phyloP scores from a whole-genome alignment of 2,113 vertebrate genomes.

The Pterophyllum scalare region DNA sequence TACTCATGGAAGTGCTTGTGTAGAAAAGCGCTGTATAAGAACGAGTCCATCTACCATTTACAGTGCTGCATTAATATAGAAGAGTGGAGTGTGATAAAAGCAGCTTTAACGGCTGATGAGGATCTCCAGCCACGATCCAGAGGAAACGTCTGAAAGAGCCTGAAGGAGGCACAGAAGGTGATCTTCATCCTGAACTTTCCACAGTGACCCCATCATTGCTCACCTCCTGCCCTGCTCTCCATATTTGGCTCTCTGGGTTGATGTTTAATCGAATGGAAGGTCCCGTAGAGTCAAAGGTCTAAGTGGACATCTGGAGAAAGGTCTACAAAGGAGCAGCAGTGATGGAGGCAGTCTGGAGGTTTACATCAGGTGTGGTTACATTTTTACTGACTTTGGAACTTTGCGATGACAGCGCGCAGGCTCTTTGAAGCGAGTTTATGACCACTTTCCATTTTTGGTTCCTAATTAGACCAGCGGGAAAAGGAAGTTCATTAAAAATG shows the following conservation, averaged over 20 bases:
- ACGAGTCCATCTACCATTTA: no score
- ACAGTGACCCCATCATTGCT: not conserved
- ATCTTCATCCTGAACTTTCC: not conserved
- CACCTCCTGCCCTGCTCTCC: not conserved
- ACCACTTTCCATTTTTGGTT: not conserved
- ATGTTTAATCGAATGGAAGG: no score
- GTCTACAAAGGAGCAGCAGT: not conserved
- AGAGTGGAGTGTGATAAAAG: no score
- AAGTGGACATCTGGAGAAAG: not conserved
- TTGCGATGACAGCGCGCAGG: accelerated
- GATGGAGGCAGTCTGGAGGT: not conserved
- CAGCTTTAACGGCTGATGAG: not conserved
- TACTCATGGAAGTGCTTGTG: no score
- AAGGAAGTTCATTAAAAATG: not conserved
- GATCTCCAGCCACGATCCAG: no score
- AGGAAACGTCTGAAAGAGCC: not conserved
- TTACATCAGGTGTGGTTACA: not conserved
- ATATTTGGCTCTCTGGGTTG: not conserved
- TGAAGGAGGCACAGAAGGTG: not conserved
- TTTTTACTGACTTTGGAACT: not conserved
- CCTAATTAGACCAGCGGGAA: not conserved
- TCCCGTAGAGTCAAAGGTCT: not conserved
- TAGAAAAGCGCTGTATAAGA: no score
- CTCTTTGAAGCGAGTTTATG: not conserved
- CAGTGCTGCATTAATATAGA: no score